Base-by-base conservation (phyloP, 2,797 vertebrate species). In the Premnoplex brunnescens region DNA sequence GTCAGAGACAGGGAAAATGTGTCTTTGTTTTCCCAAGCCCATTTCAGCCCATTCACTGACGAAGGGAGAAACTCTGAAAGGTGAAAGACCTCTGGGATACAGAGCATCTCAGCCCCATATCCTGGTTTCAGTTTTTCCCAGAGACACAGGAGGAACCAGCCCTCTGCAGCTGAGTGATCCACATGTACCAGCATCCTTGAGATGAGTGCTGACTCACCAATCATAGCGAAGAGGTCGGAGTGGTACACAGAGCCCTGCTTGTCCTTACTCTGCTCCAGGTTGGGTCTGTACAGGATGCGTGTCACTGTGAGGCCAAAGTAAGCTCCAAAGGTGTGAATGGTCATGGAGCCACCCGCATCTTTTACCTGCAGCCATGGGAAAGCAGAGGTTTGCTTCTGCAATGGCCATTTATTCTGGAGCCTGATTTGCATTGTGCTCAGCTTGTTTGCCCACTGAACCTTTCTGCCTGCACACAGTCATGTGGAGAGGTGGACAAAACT, bases 261-360 rank as follows among this genome's bases (percentile, higher is more conserved):
- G 43, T 97, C 97, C 94, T 99, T 99, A 94, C 98, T 99, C 92
- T 97, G 97, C 37, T 99, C 94, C 63, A 99, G 92, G 58, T 99
- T 98, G 64, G 98, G 98, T 71, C 99, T 98, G 89, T 99, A 99
- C 74, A 99, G 99, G 79, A 99, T 88, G 97, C 98, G 98, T 66
- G 99, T 98, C 94, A 99, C 99, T 0, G 98, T 98, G 91, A 99
- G 97, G 77, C 99, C 99, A 82, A 99, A 99, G 96, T 99, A 99
- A 34, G 98, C 99, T 49, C 99, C 99, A 0, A 99, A 99, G 36
- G 98, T 97, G 80, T 99, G 99, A 94, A 99, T 99, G 92, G 98
- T 98, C 99, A 99, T 99, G 76, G 99, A 99, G 90, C 99, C 99
- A 27, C 99, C 99, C 1, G 99, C 98, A 36, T 99, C 99, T 96